Evolutionary conservation across 2,888 invertebrate species (phyloP), one percentile per base, ranked within the genome.

Genomic region (Orthosia gracilis): DNA sequence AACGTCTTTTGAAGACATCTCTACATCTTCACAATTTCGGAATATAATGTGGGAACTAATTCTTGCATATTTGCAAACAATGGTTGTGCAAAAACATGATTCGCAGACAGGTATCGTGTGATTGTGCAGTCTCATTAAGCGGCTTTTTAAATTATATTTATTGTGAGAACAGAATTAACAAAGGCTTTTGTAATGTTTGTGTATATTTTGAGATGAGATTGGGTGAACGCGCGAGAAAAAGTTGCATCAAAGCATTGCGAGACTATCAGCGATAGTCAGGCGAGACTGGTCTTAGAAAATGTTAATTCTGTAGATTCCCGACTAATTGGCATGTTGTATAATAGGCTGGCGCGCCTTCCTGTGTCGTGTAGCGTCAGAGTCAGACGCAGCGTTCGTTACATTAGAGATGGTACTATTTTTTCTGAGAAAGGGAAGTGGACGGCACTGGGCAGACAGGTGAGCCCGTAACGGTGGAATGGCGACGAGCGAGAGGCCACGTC

Each of bases 11-110:
- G 71, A 83, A 82, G 72, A 62, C 75, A 88, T 86, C 80, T 75
- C 69, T 52, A 58, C 26, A 69, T 68, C 68, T 73, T 69, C 31
- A 83, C 83, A 86, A 88, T 91, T 91, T 92, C 74, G 85, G 87
- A 89, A 89, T 80, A 79, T 85, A 85, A 89, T 89, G 91, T 92
- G 94, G 84, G 94, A 94, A 92, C 87, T 79, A 84, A 84, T 89
- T 85, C 81, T 87, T 87, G 78, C 76, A 86, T 85, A 87, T 90
- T 89, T 84, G 86, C 88, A 91, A 90, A 94, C 94, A 94, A 94
- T 92, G 88, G 88, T 88, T 88, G 85, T 73, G 90, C 89, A 91
- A 94, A 94, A 92, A 91, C 84, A 88, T 80, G 83, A 87, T 89
- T 89, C 89, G 84, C 88, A 89, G 87, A 88, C 87, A 88, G 82